Evolutionary conservation across 2,113 vertebrate species (phyloP).

Genomic region (Cyanoderma ruficeps): DNA sequence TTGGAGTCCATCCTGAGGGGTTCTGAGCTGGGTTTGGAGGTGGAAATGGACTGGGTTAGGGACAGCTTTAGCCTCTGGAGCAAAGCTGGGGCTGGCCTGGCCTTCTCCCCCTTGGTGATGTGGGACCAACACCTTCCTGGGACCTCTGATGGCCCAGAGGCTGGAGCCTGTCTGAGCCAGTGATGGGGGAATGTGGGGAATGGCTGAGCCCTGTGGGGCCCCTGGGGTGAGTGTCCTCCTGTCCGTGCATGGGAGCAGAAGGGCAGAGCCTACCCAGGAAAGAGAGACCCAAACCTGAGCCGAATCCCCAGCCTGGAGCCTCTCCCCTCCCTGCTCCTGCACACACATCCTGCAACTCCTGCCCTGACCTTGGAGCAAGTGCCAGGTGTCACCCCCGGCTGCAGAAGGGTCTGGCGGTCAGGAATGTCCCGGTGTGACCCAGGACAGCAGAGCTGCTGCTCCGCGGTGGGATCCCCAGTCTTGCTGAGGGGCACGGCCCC

Average conservation of each 20-base stretch:
- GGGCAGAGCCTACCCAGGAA: not conserved
- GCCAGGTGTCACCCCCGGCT: not conserved
- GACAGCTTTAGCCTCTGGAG: not conserved
- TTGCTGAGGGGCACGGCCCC: not conserved
- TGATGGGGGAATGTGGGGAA: not conserved
- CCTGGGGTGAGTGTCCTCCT: fast-evolving
- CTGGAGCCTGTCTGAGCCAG: fast-evolving
- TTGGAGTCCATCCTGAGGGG: no score
- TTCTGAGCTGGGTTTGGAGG: not conserved
- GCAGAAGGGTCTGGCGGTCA: not conserved
- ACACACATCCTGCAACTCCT: fast-evolving
- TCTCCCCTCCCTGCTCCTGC: not conserved
- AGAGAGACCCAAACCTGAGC: not conserved
- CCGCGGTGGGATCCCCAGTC: not conserved
- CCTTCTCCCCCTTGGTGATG: not conserved
- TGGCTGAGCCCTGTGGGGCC: not conserved
- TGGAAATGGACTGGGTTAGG: not conserved
- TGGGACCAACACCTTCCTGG: not conserved
- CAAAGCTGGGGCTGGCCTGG: not conserved
- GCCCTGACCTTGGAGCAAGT: not conserved
- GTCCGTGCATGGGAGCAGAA: fast-evolving
- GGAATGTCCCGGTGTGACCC: not conserved
- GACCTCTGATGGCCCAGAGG: not conserved
- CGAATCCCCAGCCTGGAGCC: not conserved
- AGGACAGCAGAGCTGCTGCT: not conserved